Evolutionary conservation across 2,113 vertebrate species (phyloP).

Genomic region (Cyphomyrus plagiostoma): DNA sequence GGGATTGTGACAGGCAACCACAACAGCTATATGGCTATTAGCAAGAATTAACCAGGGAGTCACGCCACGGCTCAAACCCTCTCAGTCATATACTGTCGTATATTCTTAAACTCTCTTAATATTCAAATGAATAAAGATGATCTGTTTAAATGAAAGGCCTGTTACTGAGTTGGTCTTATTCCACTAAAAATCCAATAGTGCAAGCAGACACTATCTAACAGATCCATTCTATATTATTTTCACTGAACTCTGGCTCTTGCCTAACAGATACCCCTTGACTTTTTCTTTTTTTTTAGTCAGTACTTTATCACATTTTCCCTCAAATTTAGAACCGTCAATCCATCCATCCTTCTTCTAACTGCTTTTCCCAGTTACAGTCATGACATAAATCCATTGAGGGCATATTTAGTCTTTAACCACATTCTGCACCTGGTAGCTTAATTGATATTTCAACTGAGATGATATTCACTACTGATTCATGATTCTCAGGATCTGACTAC

Average conservation of each 20-base stretch:
- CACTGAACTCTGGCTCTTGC: neutral
- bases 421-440: neutral
- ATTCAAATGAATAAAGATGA: neutral
- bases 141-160: neutral
- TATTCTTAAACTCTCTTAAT: neutral
- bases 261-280: neutral
- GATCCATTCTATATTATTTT: neutral
- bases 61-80: neutral
- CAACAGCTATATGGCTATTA: neutral
- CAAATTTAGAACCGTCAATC: neutral
- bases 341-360: neutral
- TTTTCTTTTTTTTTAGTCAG: neutral
- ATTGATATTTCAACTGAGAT: neutral
- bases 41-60: neutral
- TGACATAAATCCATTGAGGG: neutral
- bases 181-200: neutral
- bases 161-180: neutral
- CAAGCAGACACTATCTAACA: neutral
- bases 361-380: neutral
- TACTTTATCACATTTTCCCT: neutral
- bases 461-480: neutral
- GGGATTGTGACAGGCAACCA: conserved; percentile 1
- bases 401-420: neutral
- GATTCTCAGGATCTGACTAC: neutral
- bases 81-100: neutral